Evolutionary conservation across 2,113 vertebrate species (phyloP).

Genomic region (Globicephala melas): DNA sequence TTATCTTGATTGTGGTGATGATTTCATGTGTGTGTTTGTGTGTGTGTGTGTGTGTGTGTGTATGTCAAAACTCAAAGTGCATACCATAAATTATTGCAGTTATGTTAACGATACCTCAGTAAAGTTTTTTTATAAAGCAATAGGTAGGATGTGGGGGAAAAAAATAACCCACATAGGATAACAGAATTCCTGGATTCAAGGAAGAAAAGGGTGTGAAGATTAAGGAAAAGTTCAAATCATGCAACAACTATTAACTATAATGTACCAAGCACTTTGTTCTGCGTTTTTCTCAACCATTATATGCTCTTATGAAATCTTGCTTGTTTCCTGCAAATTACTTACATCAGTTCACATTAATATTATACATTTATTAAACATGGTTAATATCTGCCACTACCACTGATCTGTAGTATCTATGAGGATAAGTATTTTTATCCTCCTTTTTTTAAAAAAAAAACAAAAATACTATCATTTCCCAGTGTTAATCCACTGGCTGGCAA

Average conservation of each 20-base stretch:
- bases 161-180: background rate
- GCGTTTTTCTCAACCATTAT: background rate
- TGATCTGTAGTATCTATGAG: background rate
- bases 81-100: background rate
- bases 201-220: background rate
- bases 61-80: background rate
- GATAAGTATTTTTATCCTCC: background rate
- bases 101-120: background rate
- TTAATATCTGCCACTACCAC: background rate
- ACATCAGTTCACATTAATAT: background rate
- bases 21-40: background rate
- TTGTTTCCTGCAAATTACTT: background rate
- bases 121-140: background rate
- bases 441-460: background rate
- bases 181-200: background rate
- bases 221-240: background rate
- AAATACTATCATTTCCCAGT: background rate
- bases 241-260: background rate
- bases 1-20: background rate
- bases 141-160: background rate
- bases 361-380: background rate
- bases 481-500: background rate
- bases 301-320: background rate
- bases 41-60: rapidly evolving
- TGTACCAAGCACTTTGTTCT: background rate